Conservation (phyloP, 2,113 vertebrate genomes). For the Rhynchomys soricoides region DNA sequence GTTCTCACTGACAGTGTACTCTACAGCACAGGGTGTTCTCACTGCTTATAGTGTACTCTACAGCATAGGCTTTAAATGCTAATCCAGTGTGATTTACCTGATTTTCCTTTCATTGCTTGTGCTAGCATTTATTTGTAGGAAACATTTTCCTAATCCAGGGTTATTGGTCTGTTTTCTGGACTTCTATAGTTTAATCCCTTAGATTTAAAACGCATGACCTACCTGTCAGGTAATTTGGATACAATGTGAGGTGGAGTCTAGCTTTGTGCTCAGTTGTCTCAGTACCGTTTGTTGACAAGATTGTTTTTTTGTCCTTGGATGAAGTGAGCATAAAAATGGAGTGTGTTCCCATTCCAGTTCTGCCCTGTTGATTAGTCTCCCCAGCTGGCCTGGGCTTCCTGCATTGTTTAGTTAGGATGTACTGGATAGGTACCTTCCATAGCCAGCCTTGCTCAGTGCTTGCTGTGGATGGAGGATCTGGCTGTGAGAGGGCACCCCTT, state of each 20-base stretch:
- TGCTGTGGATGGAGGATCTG: neutral
- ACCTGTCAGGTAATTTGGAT: neutral
- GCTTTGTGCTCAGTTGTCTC: neutral
- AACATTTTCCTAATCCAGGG: neutral
- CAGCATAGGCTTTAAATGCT: constrained; percentile 1
- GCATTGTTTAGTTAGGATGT: neutral
- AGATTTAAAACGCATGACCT: neutral
- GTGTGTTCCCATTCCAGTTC: neutral
- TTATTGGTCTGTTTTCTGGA: neutral
- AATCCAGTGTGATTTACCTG: neutral
- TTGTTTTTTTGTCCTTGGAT: neutral
- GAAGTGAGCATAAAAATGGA: neutral
- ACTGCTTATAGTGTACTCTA: neutral
- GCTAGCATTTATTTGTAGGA: neutral
- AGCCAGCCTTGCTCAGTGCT: neutral
- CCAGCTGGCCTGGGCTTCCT: neutral
- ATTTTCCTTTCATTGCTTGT: neutral
- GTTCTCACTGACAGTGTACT: neutral
- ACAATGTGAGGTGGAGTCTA: neutral
- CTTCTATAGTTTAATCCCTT: neutral
- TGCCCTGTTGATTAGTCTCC: neutral
- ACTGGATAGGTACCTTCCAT: neutral
- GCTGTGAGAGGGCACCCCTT: neutral
- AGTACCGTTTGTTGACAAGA: neutral
- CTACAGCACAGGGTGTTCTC: neutral